Evolutionary conservation across 2,888 invertebrate species (phyloP).

Genomic region (Cerastis rubricosa): DNA sequence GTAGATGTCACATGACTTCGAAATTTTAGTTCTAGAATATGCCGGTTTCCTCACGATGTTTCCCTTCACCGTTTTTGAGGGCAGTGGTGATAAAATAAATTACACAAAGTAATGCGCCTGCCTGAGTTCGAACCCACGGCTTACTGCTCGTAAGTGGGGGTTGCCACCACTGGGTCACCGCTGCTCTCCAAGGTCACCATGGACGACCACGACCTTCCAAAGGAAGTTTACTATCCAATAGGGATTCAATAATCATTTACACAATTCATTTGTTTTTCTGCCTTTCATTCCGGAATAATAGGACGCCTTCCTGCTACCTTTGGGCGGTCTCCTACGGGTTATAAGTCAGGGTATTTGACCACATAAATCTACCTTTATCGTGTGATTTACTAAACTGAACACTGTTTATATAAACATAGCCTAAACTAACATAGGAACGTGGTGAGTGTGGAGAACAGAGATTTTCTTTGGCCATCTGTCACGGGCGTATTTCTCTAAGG

Average conservation of each 20-base stretch:
- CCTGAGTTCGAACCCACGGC: no score
- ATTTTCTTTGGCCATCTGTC: slow-evolving; percentile 10
- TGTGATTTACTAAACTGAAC: slow-evolving; percentile 35
- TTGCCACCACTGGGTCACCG: no score
- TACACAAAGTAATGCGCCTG: no score
- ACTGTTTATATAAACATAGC: slow-evolving; percentile 6
- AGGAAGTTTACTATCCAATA: not conserved
- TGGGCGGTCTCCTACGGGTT: not conserved
- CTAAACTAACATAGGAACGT: slow-evolving; percentile 38
- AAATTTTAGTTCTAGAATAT: no score
- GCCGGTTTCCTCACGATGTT: no score
- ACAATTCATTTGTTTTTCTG: not conserved
- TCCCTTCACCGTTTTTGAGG: no score
- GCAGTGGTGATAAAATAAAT: no score
- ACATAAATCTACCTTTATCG: slow-evolving; percentile 47
- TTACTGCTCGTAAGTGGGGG: no score
- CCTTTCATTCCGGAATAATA: not conserved
- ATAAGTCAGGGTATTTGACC: slow-evolving; percentile 14
- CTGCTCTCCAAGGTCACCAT: no score
- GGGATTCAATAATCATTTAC: not conserved
- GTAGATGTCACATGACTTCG: no score
- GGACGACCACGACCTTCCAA: no score
- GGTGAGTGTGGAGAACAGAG: not conserved
- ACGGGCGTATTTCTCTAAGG: not conserved
- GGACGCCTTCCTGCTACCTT: not conserved